These are phyloP conservation scores for Loxodonta africana DNA, from an alignment of 2,113 vertebrate species.

Conservation along the genomic window DNA sequence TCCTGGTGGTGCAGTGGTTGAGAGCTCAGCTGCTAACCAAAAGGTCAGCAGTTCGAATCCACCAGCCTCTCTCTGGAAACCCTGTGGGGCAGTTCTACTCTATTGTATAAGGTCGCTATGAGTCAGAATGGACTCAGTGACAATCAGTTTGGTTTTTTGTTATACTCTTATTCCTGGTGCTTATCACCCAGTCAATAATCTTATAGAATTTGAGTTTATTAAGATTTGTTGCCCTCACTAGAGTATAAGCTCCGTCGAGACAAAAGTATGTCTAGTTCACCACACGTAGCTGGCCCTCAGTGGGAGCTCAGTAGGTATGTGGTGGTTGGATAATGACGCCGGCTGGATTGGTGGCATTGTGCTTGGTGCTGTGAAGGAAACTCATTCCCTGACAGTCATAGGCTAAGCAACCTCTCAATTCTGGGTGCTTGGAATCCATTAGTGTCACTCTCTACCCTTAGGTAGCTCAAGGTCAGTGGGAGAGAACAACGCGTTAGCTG, in stretches of 20 bases:
- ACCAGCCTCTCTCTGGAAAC: background rate
- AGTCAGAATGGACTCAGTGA: background rate
- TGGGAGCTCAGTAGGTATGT: background rate
- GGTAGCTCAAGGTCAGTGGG: constrained; percentile 10
- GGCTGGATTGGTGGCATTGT: background rate
- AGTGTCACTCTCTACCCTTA: background rate
- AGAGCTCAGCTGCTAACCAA: no score
- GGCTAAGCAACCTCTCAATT: background rate
- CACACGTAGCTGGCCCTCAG: background rate
- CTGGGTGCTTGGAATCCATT: background rate
- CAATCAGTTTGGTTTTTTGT: background rate
- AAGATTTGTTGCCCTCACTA: background rate
- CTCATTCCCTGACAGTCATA: background rate
- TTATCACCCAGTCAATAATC: background rate
- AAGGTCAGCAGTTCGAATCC: no score
- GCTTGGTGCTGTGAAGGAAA: background rate
- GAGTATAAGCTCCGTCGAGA: background rate
- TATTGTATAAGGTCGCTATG: background rate
- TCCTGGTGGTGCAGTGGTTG: no score
- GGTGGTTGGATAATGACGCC: background rate
- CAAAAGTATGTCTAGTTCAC: background rate
- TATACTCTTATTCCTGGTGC: background rate
- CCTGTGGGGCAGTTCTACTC: background rate
- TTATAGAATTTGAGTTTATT: background rate
- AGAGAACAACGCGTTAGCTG: background rate